Conservation (phyloP, 64 coral and sea anemone species). For the Stichodactyla mertensii region DNA sequence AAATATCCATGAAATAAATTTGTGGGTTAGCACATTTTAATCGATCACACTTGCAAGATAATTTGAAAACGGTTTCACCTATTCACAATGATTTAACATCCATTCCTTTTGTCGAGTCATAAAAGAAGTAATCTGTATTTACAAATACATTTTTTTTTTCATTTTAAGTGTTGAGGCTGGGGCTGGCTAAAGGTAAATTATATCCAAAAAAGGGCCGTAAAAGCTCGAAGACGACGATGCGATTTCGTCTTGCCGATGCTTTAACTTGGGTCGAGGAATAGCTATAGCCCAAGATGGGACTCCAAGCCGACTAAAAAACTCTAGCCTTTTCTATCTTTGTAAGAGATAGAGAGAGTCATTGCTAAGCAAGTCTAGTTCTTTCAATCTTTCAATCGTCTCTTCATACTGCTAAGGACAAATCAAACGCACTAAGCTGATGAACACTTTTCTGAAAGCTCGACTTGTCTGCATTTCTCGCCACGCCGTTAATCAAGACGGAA, state of each 20-base stretch:
- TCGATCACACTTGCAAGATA: conserved; percentile 6
- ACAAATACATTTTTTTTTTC: conserved; percentile 4
- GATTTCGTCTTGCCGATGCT: neutral
- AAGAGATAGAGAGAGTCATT: neutral
- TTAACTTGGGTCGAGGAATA: too few relatives aligned
- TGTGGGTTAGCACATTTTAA: conserved; percentile 5
- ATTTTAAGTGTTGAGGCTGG: neutral
- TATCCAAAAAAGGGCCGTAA: neutral
- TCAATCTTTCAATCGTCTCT: neutral
- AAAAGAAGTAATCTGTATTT: conserved; percentile 6
- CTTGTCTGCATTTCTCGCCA: too few relatives aligned
- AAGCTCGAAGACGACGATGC: neutral
- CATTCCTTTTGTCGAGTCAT: neutral
- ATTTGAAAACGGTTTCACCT: neutral
- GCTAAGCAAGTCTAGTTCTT: neutral
- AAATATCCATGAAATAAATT: neutral
- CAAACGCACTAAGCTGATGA: neutral
- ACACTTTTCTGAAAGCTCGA: neutral
- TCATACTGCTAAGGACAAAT: neutral
- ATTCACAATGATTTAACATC: neutral
- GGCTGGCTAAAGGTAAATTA: too few relatives aligned
- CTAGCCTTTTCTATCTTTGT: neutral
- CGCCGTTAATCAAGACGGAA: neutral
- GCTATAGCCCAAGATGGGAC: too few relatives aligned
- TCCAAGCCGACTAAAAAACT: neutral